phyloP scores from a whole-genome alignment of 2,113 vertebrate genomes.

The Chaenocephalus aceratus region DNA sequence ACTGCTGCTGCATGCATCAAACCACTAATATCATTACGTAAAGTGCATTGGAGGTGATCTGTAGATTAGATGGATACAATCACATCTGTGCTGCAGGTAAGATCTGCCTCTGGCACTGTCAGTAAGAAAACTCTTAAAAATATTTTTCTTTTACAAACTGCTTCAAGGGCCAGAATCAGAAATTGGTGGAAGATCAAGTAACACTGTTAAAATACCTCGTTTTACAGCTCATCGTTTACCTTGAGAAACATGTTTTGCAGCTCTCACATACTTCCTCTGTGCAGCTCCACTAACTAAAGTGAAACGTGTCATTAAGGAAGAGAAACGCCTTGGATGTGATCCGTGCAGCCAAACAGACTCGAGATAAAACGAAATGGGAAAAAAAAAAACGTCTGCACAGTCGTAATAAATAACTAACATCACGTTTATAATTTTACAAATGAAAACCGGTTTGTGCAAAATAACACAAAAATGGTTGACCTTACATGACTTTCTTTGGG shows the following conservation, averaged over 20 bases:
- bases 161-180: not conserved
- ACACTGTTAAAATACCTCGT: not conserved
- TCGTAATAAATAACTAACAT: not conserved
- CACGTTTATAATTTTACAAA: not conserved
- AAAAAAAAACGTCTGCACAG: too few species aligned
- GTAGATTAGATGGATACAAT: conserved; percentile 28
- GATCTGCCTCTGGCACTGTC: not conserved
- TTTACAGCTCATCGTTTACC: not conserved
- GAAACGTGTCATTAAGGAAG: conserved; percentile 1
- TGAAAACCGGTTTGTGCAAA: not conserved
- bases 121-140: not conserved
- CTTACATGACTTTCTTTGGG: not conserved
- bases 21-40: conserved; percentile 48
- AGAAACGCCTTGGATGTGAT: not conserved
- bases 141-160: not conserved
- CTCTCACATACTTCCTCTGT: not conserved
- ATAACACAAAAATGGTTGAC: not conserved
- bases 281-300: not conserved
- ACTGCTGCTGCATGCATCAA: not conserved
- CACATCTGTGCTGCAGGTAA: conserved; percentile 14
- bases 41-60: conserved; percentile 49
- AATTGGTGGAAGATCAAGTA: not conserved
- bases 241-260: not conserved
- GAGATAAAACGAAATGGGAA: too few species aligned
- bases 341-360: not conserved